A percentile compares a stretch with the other conserved stretches of the same genome.
Conservation (phyloP, 2,797 vertebrate genomes). For the Macropus fuliginosus region DNA sequence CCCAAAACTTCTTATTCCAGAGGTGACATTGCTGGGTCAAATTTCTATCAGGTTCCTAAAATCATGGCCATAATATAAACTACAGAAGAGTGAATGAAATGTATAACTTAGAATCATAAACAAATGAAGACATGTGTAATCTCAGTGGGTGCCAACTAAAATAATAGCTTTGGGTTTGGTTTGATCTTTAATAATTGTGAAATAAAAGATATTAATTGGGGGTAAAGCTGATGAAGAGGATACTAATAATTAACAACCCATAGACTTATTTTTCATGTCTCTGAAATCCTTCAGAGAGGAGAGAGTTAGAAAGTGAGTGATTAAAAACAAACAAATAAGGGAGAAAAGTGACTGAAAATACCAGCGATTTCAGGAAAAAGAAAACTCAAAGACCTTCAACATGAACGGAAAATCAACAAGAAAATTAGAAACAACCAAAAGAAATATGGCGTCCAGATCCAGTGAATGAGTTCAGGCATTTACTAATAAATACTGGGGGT, state of each 20-base stretch:
- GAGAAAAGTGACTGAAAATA: neutral
- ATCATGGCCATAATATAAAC: neutral
- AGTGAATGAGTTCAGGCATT: neutral
- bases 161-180: neutral
- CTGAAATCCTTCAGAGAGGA: neutral
- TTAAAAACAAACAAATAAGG: neutral
- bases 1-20: constrained; percentile 10
- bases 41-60: constrained; percentile 16
- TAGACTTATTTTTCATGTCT: neutral
- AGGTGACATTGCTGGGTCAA: neutral
- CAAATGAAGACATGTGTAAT: constrained; percentile 10
- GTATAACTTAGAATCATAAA: neutral
- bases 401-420: neutral
- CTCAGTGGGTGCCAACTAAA: neutral
- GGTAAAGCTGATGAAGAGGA: neutral
- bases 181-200: constrained; percentile 1
- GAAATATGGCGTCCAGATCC: neutral
- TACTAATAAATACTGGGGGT: neutral
- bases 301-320: neutral
- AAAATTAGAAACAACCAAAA: neutral
- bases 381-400: neutral
- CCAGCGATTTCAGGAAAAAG: neutral
- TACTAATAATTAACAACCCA: neutral
- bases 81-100: neutral
- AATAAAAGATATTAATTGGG: constrained; percentile 10